Conservation (phyloP, 2,888 invertebrate genomes). For the Philopedon plagiatum region DNA sequence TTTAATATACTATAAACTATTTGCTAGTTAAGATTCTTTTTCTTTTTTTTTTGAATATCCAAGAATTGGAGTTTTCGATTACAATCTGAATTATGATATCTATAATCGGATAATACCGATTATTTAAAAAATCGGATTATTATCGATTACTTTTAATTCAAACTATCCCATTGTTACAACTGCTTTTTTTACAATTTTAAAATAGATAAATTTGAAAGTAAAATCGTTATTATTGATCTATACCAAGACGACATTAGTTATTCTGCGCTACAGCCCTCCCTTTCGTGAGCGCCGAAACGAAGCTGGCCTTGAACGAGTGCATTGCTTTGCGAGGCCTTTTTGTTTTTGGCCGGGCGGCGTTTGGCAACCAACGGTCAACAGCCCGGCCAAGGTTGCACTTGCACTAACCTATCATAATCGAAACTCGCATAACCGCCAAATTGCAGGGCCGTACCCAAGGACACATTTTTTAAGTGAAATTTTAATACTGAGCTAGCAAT, state of each 20-base stretch:
- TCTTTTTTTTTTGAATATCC: too few species aligned
- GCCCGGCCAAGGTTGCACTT: conserved; percentile 67
- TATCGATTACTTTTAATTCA: too few species aligned
- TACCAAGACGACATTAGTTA: conserved; percentile 44
- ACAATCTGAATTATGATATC: too few species aligned
- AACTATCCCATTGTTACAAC: too few species aligned
- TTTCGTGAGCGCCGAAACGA: conserved; percentile 67
- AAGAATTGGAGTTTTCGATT: too few species aligned
- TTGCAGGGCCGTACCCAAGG: conserved; percentile 55
- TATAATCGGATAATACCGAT: too few species aligned
- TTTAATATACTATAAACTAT: too few species aligned
- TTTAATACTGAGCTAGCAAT: too few species aligned
- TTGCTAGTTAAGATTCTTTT: too few species aligned
- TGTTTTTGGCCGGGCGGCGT: conserved; percentile 67
- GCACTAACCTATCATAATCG: conserved; percentile 68
- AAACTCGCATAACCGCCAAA: conserved; percentile 63
- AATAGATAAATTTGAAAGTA: not conserved
- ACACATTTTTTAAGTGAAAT: too few species aligned
- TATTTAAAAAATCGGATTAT: too few species aligned
- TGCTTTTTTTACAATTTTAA: too few species aligned
- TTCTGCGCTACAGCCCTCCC: conserved; percentile 52
- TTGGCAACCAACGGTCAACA: conserved; percentile 70
- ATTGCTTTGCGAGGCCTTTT: conserved; percentile 69
- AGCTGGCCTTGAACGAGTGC: conserved; percentile 70
- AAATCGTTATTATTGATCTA: conserved; percentile 39